phyloP scores from a whole-genome alignment of 2,113 vertebrate genomes.

The Ammodytes dubius region DNA sequence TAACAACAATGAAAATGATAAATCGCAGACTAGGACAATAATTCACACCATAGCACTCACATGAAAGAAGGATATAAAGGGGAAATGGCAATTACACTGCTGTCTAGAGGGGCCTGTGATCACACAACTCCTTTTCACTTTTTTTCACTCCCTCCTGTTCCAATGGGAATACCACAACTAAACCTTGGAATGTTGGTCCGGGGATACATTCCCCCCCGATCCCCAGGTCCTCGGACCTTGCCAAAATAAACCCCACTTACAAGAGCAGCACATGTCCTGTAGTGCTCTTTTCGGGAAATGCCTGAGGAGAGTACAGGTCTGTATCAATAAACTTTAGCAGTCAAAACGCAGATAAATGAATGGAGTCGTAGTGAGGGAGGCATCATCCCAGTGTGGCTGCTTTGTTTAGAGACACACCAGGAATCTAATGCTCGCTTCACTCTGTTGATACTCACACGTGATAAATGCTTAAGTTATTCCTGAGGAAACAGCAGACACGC shows the following conservation, averaged over 20 bases:
- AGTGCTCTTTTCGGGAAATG: constrained; percentile 82
- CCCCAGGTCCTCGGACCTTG: constrained; percentile 67
- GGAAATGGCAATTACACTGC: constrained; percentile 64
- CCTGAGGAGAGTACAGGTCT: constrained; percentile 79
- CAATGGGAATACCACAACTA: constrained; percentile 78
- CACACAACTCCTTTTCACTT: constrained; percentile 62
- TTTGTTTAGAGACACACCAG: constrained; percentile 51
- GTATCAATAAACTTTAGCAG: constrained; percentile 78
- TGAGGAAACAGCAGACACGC: constrained; percentile 42
- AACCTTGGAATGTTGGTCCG: constrained; percentile 81
- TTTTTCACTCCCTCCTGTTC: constrained; percentile 66
- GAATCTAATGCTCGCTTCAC: constrained; percentile 10
- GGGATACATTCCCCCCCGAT: constrained; percentile 48
- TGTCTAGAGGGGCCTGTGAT: constrained; percentile 64
- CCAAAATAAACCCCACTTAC: constrained; percentile 84
- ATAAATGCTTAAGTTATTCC: constrained; percentile 36
- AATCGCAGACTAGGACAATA: constrained; percentile 64
- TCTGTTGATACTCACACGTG: constrained; percentile 2
- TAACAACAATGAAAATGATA: constrained; percentile 61
- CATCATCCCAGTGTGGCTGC: constrained; percentile 38
- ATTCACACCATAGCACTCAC: constrained; percentile 71
- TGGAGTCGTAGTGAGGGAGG: constrained; percentile 60
- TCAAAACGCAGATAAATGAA: constrained; percentile 74
- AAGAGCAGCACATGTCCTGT: constrained; percentile 80
- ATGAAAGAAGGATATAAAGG: constrained; percentile 61